Percentiles rank a stretch among this genome's conserved stretches.
Evolutionary conservation across 2,797 vertebrate genomes (phyloP).

Genomic region (Acipenser oxyrinchus): DNA sequence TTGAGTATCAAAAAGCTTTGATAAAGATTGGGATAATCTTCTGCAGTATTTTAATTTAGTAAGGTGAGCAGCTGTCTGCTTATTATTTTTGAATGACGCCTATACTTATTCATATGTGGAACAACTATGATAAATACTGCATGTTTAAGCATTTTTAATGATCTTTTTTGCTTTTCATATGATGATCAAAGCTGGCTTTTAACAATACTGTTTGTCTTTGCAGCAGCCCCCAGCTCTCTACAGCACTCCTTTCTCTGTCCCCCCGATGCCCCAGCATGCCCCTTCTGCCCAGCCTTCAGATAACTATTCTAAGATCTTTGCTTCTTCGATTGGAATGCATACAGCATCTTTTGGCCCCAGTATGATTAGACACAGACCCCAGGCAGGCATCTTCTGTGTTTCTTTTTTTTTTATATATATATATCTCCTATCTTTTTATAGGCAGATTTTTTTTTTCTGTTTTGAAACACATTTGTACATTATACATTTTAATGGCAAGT

Average conservation of each 20-base stretch:
- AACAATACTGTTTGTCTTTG: not conserved
- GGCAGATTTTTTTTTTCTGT: no score
- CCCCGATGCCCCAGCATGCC: conserved; percentile 9
- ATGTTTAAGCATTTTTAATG: conserved; percentile 1
- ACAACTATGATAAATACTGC: not conserved
- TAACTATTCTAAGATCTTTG: conserved; percentile 17
- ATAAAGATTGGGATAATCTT: not conserved
- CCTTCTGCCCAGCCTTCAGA: conserved; percentile 12
- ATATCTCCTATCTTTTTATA: no score
- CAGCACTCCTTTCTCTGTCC: conserved; percentile 20
- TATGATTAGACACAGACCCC: not conserved
- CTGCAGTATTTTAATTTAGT: not conserved
- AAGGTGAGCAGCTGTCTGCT: not conserved
- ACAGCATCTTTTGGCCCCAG: conserved; percentile 7
- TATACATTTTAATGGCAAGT: not conserved
- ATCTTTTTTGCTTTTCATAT: not conserved
- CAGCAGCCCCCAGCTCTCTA: conserved; percentile 10
- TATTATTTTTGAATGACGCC: not conserved
- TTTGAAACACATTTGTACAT: not conserved
- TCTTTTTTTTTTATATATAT: not conserved
- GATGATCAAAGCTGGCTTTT: not conserved
- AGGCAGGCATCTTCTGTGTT: conserved; percentile 13
- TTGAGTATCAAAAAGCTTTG: no score
- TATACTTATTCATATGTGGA: not conserved
- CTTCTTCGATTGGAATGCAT: conserved; percentile 22